Base-by-base conservation (phyloP, 2,113 vertebrate species). In the Ophthalmolycus amberensis region DNA sequence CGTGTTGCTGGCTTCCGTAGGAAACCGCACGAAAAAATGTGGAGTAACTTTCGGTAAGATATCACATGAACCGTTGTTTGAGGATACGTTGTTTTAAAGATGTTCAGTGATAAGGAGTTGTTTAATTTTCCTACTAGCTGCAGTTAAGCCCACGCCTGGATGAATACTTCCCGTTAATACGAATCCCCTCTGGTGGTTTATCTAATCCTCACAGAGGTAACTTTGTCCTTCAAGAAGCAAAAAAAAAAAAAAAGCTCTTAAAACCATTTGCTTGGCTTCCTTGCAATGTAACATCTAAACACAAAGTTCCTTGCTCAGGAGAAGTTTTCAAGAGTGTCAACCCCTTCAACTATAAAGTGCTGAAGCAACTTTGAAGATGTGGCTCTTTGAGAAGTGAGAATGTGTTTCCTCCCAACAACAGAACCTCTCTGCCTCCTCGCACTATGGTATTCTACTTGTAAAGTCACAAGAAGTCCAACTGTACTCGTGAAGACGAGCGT, bases 361-460 rank as follows among this genome's bases (percentile, higher is more conserved):
- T 29, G 42, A 66, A 56, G 44, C 46, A 74, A 59, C 70, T 88
- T 86, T 89, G 76, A 88, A 85, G 69, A 71, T 0, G 64, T 58
- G 50, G 48, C 18, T 80, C 65, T 71, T 63, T 48, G 71, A 62
- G 76, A 63, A 75, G 32, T 71, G 38, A 42, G 81, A 77, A 44
- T 20, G 16, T 65, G 67, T 71, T 29, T 75, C 58, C 37, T 70
- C 27, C 42, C 38, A 25, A 58, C 40, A 64, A 74, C 40, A 37
- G 15, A 10, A 25, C 10, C 34, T 25, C 38, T 82, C 29, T 58
- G 48, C 75, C 40, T 64, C 63, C 46, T 65, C 8, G 1, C 16
- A 25, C 52, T 68, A 0, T 66, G 50, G 72, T 25, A 12, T 34
- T 70, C 56, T 32, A 42, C 38, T 56, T 20, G 11, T 22, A 20